Evolutionary conservation across 2,888 invertebrate genomes (phyloP).

Genomic region (Minunthozetes semirufus): DNA sequence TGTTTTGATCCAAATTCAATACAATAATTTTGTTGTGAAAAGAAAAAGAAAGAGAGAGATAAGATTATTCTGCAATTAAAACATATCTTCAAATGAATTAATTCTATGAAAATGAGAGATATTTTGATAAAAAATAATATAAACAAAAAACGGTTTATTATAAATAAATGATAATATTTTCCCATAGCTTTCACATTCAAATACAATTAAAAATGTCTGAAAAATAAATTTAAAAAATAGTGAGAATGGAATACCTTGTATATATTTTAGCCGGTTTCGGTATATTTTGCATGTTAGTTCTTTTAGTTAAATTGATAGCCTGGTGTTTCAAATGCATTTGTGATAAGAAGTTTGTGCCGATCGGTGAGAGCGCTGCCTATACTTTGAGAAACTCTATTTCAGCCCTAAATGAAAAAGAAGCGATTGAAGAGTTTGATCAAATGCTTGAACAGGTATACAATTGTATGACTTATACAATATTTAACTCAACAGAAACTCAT

Average conservation of each 20-base stretch:
- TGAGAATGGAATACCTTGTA: background rate
- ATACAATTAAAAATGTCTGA: too few species aligned
- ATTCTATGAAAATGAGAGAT: too few species aligned
- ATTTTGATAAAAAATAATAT: too few species aligned
- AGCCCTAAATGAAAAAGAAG: background rate
- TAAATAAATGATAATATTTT: too few species aligned
- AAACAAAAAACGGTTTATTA: too few species aligned
- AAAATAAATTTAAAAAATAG: background rate
- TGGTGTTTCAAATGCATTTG: background rate
- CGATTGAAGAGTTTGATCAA: background rate
- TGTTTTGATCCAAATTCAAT: too few species aligned
- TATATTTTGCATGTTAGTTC: background rate
- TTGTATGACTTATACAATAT: background rate
- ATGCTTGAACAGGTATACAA: conserved; percentile 15
- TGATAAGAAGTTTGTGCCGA: conserved; percentile 5
- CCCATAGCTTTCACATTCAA: too few species aligned
- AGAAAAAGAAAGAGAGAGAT: too few species aligned
- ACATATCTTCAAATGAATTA: too few species aligned
- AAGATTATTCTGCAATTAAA: too few species aligned
- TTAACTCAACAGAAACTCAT: background rate
- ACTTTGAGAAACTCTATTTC: background rate
- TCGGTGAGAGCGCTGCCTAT: background rate
- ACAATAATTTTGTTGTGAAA: too few species aligned
- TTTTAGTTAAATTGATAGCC: background rate
- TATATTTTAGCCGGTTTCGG: conserved; percentile 25